Conservation (phyloP, 2,113 vertebrate genomes). For the Ascaphus truei region DNA sequence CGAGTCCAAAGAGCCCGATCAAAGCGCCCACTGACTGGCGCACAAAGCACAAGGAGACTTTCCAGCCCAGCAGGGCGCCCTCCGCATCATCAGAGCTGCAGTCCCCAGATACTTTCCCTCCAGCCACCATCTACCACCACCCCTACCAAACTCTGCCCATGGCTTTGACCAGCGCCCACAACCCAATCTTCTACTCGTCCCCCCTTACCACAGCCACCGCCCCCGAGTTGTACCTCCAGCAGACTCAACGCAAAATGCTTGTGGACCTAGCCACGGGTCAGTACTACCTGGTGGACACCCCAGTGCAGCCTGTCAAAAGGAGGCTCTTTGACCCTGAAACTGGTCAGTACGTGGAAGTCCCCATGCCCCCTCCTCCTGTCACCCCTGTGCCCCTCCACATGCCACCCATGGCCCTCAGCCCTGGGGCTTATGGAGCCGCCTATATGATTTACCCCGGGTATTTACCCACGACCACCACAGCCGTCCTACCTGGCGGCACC, state of each 20-base stretch:
- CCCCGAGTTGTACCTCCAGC: slow-evolving; percentile 58
- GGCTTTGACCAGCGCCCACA: slow-evolving; percentile 10
- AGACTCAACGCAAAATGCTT: slow-evolving; percentile 88
- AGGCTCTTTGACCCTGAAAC: slow-evolving; percentile 93
- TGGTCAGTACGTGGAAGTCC: slow-evolving; percentile 89
- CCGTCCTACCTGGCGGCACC: slow-evolving; percentile 57
- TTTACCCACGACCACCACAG: slow-evolving; percentile 57
- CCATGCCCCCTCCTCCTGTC: slow-evolving; percentile 67
- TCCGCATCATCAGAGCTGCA: slow-evolving; percentile 52
- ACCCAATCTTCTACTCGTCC: slow-evolving; percentile 68
- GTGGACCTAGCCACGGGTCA: slow-evolving; percentile 88
- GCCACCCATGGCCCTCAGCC: slow-evolving; percentile 74
- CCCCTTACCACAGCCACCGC: slow-evolving; percentile 53
- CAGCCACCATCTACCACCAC: slow-evolving; percentile 69
- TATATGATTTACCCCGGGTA: slow-evolving; percentile 94
- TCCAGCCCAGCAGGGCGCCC: slow-evolving; percentile 46
- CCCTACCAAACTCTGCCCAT: slow-evolving; percentile 61
- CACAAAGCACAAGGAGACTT: slow-evolving; percentile 35
- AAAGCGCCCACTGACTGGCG: slow-evolving; percentile 36
- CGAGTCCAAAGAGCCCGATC: slow-evolving; percentile 38
- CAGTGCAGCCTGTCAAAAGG: slow-evolving; percentile 73
- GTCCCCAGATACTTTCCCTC: slow-evolving; percentile 53
- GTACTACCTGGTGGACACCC: slow-evolving; percentile 91
- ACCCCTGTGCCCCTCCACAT: slow-evolving; percentile 67
- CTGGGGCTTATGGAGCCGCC: slow-evolving; percentile 73